Base-by-base conservation (phyloP, 2,113 vertebrate genomes). In the Tetrax tetrax region DNA sequence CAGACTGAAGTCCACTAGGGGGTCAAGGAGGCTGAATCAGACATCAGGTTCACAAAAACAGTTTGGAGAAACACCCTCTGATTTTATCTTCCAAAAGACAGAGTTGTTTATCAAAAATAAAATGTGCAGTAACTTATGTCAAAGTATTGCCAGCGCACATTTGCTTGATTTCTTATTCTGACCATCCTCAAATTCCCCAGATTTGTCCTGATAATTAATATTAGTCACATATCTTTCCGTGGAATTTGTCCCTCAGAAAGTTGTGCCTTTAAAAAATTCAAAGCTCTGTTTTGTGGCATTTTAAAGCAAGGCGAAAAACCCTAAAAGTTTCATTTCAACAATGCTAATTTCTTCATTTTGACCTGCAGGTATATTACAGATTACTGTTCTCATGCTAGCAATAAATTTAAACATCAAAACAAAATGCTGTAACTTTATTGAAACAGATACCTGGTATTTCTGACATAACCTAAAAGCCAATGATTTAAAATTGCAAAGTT, bases 391-490 rank as follows among this genome's bases (percentile, higher is more conserved):
- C 57, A 41, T 41, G 54, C 45, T 84, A 89, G 50, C 68, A 95
- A 89, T 93, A 94, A 93, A 95, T 96, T 69, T 66, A 94, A 91
- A 91, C 56, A 89, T 84, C 69, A 92, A 91, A 96, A 90, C 38
- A 83, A 87, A 95, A 92, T 22, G 65, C 35, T 91, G 37, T 45
- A 92, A 89, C 48, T 61, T 92, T 69, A 91, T 41, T 94, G 93
- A 76, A 95, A 89, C 28, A 23, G 74, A 85, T 93, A 91, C 65
- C 61, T 82, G 45, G 20, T 93, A 53, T 72, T 96, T 94, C 93
- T 96, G 69, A 79, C 78, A 93, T 71, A 87, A 87, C 66, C 69
- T 95, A 37, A 93, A 93, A 92, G 83, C 69, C 93, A 95, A 15
- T 75, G 77, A 68, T 87, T 81, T 95, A 66, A 95, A 94, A 92